Evolutionary conservation across 1,140 invertebrate genomes (phyloP), one percentile per base, ranked within the genome.

Genomic region (Probaryconus sp.): DNA sequence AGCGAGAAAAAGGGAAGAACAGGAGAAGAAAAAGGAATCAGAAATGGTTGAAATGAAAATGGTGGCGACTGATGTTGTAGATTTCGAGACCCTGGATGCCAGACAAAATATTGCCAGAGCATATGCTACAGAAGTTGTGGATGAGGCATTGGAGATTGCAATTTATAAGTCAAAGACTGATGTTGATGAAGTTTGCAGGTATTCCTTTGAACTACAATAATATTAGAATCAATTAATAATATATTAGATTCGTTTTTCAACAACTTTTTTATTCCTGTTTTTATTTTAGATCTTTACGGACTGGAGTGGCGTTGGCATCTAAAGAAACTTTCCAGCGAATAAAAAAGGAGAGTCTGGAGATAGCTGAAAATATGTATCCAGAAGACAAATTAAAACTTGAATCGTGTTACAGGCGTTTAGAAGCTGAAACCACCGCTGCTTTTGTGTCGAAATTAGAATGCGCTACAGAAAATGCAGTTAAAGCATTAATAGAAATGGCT

Each of bases 91-190:
- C 5, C 17, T 81, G 0, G 28, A 73, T 21, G 35, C 55, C 7
- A 47, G 80, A 37, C 85, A 85, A 17, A 79, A 70, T 14, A 16
- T 51, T 20, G 76, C 85, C 9, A 81, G 83, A 33, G 79, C 81
- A 3, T 87, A 87, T 21, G 87, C 87, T 0, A 86, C 81, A 0
- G 81, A 87, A 35, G 87, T 88, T 2, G 87, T 88, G 2, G 87
- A 87, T 24, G 85, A 85, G 16, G 87, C 87, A 1, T 63, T 88
- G 4, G 87, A 87, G 28, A 84, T 87, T 17, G 87, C 87, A 0
- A 86, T 88, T 35, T 87, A 88, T 37, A 87, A 87, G 40, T 88
- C 87, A 5, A 87, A 88, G 47, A 85, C 85, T 2, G 87, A 88
- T 30, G 86, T 88, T 0, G 83, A 87, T 3, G 86, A 88, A 43